Conservation (phyloP, 2,113 vertebrate species). For the Caloenas nicobarica region DNA sequence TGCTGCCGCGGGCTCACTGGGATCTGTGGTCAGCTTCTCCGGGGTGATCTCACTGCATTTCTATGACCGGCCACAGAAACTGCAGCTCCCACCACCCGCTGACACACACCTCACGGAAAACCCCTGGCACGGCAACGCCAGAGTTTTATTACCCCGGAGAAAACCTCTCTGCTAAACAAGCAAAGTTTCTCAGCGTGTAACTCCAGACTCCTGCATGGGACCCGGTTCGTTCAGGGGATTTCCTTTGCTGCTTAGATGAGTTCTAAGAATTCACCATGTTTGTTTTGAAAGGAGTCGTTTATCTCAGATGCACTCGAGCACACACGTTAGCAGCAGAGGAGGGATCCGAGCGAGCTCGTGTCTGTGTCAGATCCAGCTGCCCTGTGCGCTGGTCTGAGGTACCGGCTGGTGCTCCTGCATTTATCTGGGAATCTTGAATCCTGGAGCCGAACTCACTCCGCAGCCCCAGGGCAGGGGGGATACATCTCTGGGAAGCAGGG, state of each 20-base stretch:
- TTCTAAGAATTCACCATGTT: background rate
- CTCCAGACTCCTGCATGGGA: background rate
- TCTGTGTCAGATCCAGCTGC: background rate
- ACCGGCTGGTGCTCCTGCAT: background rate
- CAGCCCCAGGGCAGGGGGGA: background rate
- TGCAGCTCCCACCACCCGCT: background rate
- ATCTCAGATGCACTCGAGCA: background rate
- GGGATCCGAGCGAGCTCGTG: background rate
- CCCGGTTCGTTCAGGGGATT: background rate
- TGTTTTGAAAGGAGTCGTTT: background rate
- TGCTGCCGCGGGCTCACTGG: background rate
- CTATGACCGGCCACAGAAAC: background rate
- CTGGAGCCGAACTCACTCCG: background rate
- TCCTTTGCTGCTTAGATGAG: background rate
- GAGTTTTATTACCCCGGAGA: background rate
- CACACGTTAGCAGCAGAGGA: fast-evolving
- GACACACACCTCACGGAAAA: slow-evolving; percentile 12
- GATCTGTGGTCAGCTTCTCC: background rate
- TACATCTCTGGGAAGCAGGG: background rate
- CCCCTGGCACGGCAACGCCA: background rate
- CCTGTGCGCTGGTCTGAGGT: fast-evolving
- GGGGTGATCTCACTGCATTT: background rate
- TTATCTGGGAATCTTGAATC: background rate
- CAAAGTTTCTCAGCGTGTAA: background rate
- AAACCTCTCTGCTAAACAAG: background rate